Evolutionary conservation across 2,113 vertebrate species (phyloP), one percentile per base, ranked within the genome.

Genomic region (Calidris pygmaea): DNA sequence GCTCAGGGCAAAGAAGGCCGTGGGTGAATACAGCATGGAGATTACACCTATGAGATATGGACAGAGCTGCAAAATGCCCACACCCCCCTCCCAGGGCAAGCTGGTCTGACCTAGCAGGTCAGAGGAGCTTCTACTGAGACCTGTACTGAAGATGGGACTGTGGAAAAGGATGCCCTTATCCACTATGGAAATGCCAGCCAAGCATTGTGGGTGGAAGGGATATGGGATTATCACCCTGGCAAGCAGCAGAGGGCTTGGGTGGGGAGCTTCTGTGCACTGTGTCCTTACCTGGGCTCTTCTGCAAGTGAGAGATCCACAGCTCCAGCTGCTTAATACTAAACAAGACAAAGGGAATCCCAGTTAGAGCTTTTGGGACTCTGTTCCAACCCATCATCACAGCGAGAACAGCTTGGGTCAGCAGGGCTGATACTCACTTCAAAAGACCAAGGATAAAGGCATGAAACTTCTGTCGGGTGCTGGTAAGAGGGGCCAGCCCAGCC

Each of bases 361-460:
- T 88, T 1, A 76, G 39, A 81, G 55, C 52, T 59, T 20, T 1
- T 4, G 30, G 59, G 37, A 6, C 29, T 48, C 37, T 1, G 4
- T 13, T 45, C 27, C 50, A 26, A 3, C 12, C 53, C 3, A 22
- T 17, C 11, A 1, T 0, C 4, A 7, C 72, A 29, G 19, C 2
- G 47, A 12, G 39, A 30, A 27, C 39, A 3, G 1, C 43, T 2
- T 1, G 47, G 70, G 22, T 11, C 47, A 34, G 3, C 62, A 8
- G 15, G 3, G 7, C 32, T 48, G 86, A 96, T 95, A 96, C 99
- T 98, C 97, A 99, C 99, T 99, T 99, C 85, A 99, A 95, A 47
- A 99, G 98, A 80, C 99, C 99, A 1, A 99, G 97, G 87, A 99
- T 98, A 59, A 99, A 99, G 58, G 99, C 98, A 0, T 99, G 99